phyloP scores from a whole-genome alignment of 2,113 vertebrate genomes.

The Cichladusa arquata region DNA sequence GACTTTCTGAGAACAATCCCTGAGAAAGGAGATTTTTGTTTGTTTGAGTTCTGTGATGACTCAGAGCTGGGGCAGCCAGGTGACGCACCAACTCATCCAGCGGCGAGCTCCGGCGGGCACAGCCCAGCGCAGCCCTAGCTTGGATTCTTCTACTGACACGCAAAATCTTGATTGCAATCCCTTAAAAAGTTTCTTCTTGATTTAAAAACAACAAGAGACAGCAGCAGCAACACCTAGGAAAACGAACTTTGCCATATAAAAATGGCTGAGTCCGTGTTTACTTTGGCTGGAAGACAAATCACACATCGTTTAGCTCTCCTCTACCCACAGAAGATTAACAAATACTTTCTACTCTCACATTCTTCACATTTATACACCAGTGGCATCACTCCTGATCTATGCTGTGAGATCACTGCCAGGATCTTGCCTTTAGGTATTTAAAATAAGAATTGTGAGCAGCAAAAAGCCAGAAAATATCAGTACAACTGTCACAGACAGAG shows the following conservation, averaged over 20 bases:
- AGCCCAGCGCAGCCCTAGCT: neutral
- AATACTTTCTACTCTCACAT: conserved; percentile 39
- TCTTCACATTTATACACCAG: conserved; percentile 8
- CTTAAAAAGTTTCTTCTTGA: neutral
- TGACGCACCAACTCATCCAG: neutral
- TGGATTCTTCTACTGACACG: rapidly evolving
- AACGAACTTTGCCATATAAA: neutral
- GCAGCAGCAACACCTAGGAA: conserved; percentile 29
- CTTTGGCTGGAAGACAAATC: conserved; percentile 27
- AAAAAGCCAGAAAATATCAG: neutral
- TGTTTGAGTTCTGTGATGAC: neutral
- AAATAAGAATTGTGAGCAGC: neutral
- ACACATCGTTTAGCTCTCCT: neutral
- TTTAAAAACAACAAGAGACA: neutral
- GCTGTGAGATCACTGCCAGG: neutral
- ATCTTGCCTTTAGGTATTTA: neutral
- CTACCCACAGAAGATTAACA: conserved; percentile 9
- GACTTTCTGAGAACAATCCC: neutral
- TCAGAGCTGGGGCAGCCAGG: neutral
- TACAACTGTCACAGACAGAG: neutral
- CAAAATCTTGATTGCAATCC: neutral
- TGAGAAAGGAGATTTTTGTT: neutral
- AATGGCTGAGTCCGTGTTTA: neutral
- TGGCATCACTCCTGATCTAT: neutral
- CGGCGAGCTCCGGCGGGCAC: neutral